Conservation (phyloP, 2,888 invertebrate species). For the Ormyrus nitidulus region DNA sequence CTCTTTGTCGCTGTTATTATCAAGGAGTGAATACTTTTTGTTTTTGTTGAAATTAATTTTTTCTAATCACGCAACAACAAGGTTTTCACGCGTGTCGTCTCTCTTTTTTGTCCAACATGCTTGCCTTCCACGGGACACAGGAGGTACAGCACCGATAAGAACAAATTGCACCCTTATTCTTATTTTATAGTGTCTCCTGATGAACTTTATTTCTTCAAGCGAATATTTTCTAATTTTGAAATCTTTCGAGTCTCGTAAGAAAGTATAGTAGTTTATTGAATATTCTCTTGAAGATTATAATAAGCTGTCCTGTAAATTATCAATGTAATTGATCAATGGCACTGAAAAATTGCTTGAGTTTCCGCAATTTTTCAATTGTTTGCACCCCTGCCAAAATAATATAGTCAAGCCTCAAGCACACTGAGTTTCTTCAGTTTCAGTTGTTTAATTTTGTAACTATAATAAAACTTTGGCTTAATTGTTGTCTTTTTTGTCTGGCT, state of each 20-base stretch:
- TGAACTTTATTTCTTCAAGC: slow-evolving; percentile 27
- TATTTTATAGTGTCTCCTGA: slow-evolving; percentile 31
- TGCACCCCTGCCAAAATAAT: slow-evolving; percentile 39
- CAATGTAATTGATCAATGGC: slow-evolving; percentile 36
- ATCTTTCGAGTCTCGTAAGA: neutral
- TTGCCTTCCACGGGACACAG: slow-evolving; percentile 72
- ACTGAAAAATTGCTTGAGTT: slow-evolving; percentile 46
- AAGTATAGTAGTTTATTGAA: neutral
- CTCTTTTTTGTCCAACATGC: slow-evolving; percentile 68
- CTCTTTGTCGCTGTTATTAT: slow-evolving; percentile 36
- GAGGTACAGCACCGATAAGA: slow-evolving; percentile 70
- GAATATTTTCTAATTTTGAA: neutral
- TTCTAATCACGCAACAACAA: slow-evolving; percentile 59
- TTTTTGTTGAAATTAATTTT: slow-evolving; percentile 36
- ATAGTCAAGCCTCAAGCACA: slow-evolving; percentile 5
- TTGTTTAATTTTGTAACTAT: too few relatives aligned
- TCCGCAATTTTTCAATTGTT: slow-evolving; percentile 54
- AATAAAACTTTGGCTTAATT: too few relatives aligned
- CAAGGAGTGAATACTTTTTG: slow-evolving; percentile 49
- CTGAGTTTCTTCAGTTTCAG: slow-evolving; percentile 20
- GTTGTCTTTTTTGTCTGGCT: too few relatives aligned
- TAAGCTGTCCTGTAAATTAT: slow-evolving; percentile 7
- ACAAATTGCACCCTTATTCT: slow-evolving; percentile 44
- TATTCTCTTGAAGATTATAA: slow-evolving; percentile 9
- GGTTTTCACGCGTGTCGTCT: slow-evolving; percentile 69